A percentile compares a stretch with the other conserved stretches of the same genome.
These are phyloP conservation scores for Mesitornis unicolor DNA, from an alignment of 2,113 vertebrate genomes.

Conservation along the genomic window DNA sequence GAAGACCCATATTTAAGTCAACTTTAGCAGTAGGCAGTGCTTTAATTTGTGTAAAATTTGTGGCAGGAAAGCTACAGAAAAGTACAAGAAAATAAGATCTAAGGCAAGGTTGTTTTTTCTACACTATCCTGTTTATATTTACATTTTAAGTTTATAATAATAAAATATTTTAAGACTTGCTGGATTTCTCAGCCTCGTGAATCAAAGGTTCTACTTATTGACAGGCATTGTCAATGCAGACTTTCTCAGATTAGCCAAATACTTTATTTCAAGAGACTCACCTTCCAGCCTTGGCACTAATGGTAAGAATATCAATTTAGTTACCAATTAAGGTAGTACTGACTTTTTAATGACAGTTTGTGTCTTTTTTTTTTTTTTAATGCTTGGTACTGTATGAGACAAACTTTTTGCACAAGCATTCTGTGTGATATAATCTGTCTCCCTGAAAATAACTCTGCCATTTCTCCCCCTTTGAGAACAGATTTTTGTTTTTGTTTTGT, in stretches of 20 bases:
- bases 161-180: not conserved
- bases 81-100: not conserved
- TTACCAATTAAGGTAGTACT: not conserved
- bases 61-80: not conserved
- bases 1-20: not conserved
- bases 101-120: not conserved
- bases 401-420: not conserved
- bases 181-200: not conserved
- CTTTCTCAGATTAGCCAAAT: not conserved
- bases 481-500: no score
- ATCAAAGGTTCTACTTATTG: not conserved
- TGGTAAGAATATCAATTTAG: not conserved
- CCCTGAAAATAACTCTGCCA: not conserved
- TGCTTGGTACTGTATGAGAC: not conserved
- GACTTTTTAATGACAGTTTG: not conserved
- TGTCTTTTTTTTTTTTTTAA: not conserved
- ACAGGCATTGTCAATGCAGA: not conserved
- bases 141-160: not conserved
- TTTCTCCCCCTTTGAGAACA: not conserved
- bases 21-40: not conserved
- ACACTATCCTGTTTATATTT: not conserved
- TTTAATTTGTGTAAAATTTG: not conserved
- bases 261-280: not conserved
- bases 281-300: not conserved
- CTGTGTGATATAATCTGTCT: accelerated